Conservation (phyloP, 2,113 vertebrate genomes). For the Ammodytes dubius region DNA sequence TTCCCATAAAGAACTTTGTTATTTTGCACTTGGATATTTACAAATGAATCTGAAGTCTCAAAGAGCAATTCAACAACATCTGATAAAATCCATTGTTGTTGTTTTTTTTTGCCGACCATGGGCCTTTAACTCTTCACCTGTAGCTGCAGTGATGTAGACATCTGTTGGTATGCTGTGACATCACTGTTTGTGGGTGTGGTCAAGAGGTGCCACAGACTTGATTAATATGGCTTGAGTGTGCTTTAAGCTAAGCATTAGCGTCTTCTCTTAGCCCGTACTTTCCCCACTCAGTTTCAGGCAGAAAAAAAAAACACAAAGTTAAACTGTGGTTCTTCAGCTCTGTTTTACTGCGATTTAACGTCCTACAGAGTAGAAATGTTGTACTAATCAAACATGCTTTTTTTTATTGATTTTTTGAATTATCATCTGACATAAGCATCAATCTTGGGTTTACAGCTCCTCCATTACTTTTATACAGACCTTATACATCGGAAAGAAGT, state of each 20-base stretch:
- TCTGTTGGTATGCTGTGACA: constrained; percentile 13
- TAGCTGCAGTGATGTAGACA: constrained; percentile 29
- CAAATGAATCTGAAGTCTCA: not conserved
- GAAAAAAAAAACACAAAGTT: not conserved
- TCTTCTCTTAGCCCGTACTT: not conserved
- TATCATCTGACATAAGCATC: not conserved
- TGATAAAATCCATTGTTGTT: not conserved
- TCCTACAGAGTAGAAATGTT: constrained; percentile 9
- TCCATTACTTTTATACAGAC: constrained; percentile 3
- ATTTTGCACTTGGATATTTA: not conserved
- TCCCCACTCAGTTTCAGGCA: not conserved
- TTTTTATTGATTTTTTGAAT: not conserved
- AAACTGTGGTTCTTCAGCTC: constrained; percentile 16
- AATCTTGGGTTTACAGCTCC: constrained; percentile 2
- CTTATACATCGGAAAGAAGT: not conserved
- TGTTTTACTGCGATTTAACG: not conserved
- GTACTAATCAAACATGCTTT: not conserved
- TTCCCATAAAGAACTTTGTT: not conserved
- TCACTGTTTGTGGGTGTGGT: constrained; percentile 36
- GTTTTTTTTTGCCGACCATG: not conserved
- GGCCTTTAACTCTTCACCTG: not conserved
- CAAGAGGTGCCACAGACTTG: constrained; percentile 24
- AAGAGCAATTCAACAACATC: not conserved
- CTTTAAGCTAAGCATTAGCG: constrained; percentile 24
- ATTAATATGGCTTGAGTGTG: constrained; percentile 51